Evolutionary conservation across 2,888 invertebrate genomes (phyloP), one percentile per base, ranked within the genome.

Genomic region (Augiades crinisus): DNA sequence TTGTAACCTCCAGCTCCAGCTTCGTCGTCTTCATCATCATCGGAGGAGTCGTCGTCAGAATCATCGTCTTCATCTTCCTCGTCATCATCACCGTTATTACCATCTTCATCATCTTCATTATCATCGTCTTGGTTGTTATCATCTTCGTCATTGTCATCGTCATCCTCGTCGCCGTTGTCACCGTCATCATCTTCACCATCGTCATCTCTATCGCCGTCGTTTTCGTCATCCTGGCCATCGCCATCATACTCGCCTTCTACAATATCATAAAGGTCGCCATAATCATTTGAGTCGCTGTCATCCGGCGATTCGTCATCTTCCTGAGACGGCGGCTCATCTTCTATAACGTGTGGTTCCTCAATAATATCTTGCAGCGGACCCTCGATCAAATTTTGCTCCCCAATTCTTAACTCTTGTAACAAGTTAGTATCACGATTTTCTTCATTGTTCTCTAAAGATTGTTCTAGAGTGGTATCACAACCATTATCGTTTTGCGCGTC

Each of bases 71-170:
- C 22, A 1, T 34, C 34, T 6, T 37, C 13, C 8, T 17, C 37
- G 2, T 33, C 17, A 3, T 14, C 43, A 10, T 10, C 16, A n/a
- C 52, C 54, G 3, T 50, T 47, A 12, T 38, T 8, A 30, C 44
- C 27, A 7, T 52, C 44, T 3, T 12, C 36, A 13, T 36, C 24
- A 1, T 43, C 45, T 3, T 51, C 36, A 24, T 47, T 31, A 34
- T 47, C 31, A 12, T 30, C 47, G 12, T 50, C 49, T 27, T 38
- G 30, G 6, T 34, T 34, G 30, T 31, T 27, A 30, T 38, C 12
- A 5, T 12, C 12, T 0, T 10, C 14, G 5, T 37, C 21, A 3
- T 49, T 36, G 19, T 17, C 31, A 4, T 37, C 24, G n/a, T 21
- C 40, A 3, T 21, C 53, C 5, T 10, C 13, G 13, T 14, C 19